phyloP scores from a whole-genome alignment of 2,113 vertebrate species.

The Edolisoma coerulescens region DNA sequence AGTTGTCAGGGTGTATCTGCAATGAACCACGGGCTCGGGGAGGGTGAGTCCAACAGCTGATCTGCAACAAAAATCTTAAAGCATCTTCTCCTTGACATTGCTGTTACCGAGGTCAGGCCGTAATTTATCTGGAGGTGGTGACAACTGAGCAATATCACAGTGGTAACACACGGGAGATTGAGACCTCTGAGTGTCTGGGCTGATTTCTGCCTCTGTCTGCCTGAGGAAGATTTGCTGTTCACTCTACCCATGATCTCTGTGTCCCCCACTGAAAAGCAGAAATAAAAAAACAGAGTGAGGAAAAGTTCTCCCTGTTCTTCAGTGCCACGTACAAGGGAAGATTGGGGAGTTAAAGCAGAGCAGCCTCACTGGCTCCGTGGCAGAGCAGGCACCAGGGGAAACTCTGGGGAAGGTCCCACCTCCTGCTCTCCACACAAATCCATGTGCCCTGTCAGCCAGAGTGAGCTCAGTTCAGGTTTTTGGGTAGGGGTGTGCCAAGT shows the following conservation, averaged over 20 bases:
- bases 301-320: neutral
- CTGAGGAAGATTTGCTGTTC: constrained; percentile 42
- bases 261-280: neutral
- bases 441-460: fast-evolving
- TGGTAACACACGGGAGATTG: neutral
- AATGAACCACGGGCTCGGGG: neutral
- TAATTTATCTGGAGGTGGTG: constrained; percentile 48
- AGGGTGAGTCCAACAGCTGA: constrained; percentile 25
- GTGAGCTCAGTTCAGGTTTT: neutral
- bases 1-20: neutral
- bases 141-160: constrained; percentile 35
- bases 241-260: neutral
- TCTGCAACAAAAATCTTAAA: constrained; percentile 43
- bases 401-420: neutral
- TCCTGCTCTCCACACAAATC: neutral
- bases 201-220: constrained; percentile 32
- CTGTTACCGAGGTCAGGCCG: constrained; percentile 26
- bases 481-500: neutral
- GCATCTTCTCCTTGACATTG: constrained; percentile 45
- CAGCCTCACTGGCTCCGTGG: neutral
- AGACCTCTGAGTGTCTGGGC: constrained; percentile 30
- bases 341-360: neutral
- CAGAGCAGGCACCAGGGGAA: neutral
- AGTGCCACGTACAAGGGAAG: neutral
- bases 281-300: neutral